Conservation (phyloP, 2,797 vertebrate species). For the Sebastes ruberrimus region DNA sequence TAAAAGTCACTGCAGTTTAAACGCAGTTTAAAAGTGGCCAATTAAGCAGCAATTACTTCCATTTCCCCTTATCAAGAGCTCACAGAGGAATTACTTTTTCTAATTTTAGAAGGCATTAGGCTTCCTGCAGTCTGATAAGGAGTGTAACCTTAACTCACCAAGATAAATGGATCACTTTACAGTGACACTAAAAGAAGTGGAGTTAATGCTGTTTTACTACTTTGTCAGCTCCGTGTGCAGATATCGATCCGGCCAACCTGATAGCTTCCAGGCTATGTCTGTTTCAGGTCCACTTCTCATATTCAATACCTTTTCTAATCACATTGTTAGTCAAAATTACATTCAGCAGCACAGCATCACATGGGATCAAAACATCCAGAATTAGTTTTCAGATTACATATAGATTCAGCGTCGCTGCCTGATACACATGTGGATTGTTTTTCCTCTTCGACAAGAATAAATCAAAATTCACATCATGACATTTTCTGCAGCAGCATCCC, state of each 20-base stretch:
- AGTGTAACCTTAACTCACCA: neutral
- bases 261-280: constrained; percentile 15
- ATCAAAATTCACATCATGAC: constrained; percentile 70
- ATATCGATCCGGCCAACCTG: constrained; percentile 18
- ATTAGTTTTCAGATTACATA: constrained; percentile 28
- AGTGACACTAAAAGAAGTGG: neutral
- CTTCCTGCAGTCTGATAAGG: constrained; percentile 10
- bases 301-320: constrained; percentile 28
- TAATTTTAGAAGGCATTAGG: constrained; percentile 13
- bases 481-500: constrained; percentile 56
- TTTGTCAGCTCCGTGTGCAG: neutral
- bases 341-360: neutral
- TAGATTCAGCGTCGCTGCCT: neutral
- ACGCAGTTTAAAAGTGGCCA: constrained; percentile 3
- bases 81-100: constrained; percentile 18
- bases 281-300: constrained; percentile 16
- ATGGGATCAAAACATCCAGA: constrained; percentile 2
- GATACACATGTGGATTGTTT: constrained; percentile 36
- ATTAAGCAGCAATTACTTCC: constrained; percentile 10
- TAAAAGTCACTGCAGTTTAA: neutral
- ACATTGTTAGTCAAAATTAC: constrained; percentile 22
- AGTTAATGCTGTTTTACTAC: constrained; percentile 2
- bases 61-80: constrained; percentile 8
- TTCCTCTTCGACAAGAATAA: constrained; percentile 32
- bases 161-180: neutral